Percentiles rank a stretch among this genome's conserved stretches.
Conservation (phyloP, 2,888 invertebrate genomes). For the Amblyjoppa proteus region DNA sequence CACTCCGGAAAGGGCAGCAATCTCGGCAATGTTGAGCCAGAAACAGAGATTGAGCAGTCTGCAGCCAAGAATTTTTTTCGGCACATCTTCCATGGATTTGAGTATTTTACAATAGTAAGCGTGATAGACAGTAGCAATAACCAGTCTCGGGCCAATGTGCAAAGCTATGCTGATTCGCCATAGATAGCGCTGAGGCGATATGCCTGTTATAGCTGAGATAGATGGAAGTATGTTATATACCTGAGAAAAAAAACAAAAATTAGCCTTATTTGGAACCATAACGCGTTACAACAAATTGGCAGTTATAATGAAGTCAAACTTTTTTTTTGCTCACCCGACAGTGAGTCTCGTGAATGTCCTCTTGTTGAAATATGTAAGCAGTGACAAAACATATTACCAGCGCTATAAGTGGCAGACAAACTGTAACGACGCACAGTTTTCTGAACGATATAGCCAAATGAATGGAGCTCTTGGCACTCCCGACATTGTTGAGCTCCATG, state of each 20-base stretch:
- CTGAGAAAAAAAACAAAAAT: slow-evolving; percentile 85
- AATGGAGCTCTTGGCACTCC: slow-evolving; percentile 85
- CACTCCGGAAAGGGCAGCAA: slow-evolving; percentile 94
- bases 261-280: not conserved
- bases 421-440: slow-evolving; percentile 93
- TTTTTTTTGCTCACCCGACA: slow-evolving; percentile 91
- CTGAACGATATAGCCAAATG: slow-evolving; percentile 92
- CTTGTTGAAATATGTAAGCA: slow-evolving; percentile 95
- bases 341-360: slow-evolving; percentile 97
- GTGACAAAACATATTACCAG: slow-evolving; percentile 95
- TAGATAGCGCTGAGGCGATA: slow-evolving; percentile 96
- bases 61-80: slow-evolving; percentile 82
- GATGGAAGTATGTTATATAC: slow-evolving; percentile 97
- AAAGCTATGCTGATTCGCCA: slow-evolving; percentile 97
- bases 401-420: slow-evolving; percentile 94
- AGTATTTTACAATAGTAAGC: slow-evolving; percentile 92
- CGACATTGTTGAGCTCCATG: slow-evolving; percentile 83
- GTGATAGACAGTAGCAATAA: slow-evolving; percentile 95
- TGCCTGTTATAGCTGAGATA: slow-evolving; percentile 97
- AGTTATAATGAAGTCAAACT: not conserved
- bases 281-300: not conserved
- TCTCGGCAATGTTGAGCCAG: slow-evolving; percentile 94
- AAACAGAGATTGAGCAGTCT: slow-evolving; percentile 91
- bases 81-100: slow-evolving; percentile 86
- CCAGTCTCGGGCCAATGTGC: slow-evolving; percentile 95